Conservation (phyloP, 2,888 invertebrate genomes). For the Acrobasis consociella region DNA sequence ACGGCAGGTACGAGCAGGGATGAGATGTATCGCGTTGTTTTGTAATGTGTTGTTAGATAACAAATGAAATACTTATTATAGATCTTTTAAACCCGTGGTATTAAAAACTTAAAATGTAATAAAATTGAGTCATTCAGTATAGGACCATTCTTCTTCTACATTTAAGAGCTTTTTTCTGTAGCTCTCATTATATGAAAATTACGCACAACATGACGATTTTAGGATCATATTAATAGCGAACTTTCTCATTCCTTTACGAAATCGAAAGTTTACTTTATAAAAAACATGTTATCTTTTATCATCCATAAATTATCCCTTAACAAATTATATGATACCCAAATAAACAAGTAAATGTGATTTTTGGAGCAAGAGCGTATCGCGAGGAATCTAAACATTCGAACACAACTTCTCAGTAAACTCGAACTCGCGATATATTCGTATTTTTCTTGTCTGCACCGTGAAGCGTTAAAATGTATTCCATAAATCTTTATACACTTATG, state of each 20-base stretch:
- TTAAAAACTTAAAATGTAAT: neutral
- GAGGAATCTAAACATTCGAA: slow-evolving; percentile 58
- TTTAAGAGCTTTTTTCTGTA: too few species aligned
- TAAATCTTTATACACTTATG: slow-evolving; percentile 68
- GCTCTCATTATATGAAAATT: too few species aligned
- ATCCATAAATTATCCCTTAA: neutral
- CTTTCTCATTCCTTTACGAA: too few species aligned
- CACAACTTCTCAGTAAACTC: slow-evolving; percentile 54
- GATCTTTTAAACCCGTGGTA: too few species aligned
- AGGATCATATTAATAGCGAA: too few species aligned
- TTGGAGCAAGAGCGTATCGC: slow-evolving; percentile 41
- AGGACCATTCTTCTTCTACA: too few species aligned
- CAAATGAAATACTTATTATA: too few species aligned
- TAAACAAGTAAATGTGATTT: neutral
- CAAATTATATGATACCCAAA: neutral
- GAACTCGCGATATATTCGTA: slow-evolving; percentile 60
- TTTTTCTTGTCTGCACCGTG: slow-evolving; percentile 62
- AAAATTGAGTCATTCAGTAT: neutral
- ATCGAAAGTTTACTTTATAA: too few species aligned
- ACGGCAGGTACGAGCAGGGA: slow-evolving; percentile 25
- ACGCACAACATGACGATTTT: too few species aligned
- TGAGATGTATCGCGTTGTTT: slow-evolving; percentile 21
- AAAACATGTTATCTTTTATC: too few species aligned
- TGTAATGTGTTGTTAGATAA: neutral
- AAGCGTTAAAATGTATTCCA: slow-evolving; percentile 71